Percentiles rank a stretch among this genome's conserved stretches.
phyloP scores from a whole-genome alignment of 2,113 vertebrate species.

The Peromyscus polionotus region DNA sequence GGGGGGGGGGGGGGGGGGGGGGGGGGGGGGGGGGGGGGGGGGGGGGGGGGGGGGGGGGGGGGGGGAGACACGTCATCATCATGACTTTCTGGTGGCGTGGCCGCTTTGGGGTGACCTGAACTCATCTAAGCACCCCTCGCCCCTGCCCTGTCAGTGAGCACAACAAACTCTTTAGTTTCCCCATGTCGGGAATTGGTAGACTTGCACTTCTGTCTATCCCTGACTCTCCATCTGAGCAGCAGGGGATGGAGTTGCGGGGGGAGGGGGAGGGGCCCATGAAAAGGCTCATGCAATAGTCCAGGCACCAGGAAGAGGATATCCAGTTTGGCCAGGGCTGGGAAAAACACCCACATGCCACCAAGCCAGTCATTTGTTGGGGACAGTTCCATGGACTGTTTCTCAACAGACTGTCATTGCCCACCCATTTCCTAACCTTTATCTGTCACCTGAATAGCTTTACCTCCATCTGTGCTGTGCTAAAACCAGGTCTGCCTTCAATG shows the following conservation, averaged over 20 bases:
- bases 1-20: no score
- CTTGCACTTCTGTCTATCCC: neutral
- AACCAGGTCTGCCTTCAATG: neutral
- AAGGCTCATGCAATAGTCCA: neutral
- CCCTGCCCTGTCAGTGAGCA: neutral
- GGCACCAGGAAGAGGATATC: neutral
- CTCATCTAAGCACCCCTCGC: no score
- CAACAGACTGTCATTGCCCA: neutral
- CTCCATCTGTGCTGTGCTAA: rapidly evolving
- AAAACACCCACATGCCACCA: rapidly evolving
- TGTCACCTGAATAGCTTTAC: neutral
- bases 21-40: neutral
- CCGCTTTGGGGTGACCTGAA: neutral
- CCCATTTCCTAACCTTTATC: neutral
- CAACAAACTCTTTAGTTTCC: neutral
- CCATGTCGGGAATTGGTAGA: neutral
- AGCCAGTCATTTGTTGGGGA: neutral
- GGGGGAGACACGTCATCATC: neutral
- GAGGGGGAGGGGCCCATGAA: neutral
- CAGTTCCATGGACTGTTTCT: neutral
- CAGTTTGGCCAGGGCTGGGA: neutral
- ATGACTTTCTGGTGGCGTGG: neutral
- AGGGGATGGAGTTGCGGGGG: no score
- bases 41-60: neutral
- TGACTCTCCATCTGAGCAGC: no score